Conservation (phyloP, 2,797 vertebrate genomes). For the Nasua narica region DNA sequence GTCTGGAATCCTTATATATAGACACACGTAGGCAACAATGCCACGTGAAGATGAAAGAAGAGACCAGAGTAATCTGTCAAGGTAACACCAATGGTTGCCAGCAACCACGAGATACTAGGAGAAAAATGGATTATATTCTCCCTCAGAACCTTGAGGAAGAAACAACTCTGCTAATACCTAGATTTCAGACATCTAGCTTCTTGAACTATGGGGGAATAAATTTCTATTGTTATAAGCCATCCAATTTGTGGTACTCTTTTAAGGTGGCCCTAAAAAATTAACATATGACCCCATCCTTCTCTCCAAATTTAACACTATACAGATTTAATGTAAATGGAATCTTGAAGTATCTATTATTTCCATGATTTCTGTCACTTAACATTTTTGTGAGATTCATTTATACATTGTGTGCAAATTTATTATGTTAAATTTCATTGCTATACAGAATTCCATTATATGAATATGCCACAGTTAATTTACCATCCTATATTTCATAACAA, state of each 20-base stretch:
- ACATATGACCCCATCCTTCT: background rate
- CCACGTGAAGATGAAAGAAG: background rate
- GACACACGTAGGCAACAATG: background rate
- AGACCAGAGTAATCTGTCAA: background rate
- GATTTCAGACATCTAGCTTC: background rate
- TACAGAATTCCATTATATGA: background rate
- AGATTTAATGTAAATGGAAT: background rate
- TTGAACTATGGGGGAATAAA: background rate
- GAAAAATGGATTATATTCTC: background rate
- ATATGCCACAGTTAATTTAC: background rate
- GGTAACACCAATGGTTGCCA: background rate
- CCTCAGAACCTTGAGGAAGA: background rate
- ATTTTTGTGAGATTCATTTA: background rate
- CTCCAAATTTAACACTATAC: background rate
- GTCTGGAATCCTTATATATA: background rate
- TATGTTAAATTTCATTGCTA: background rate
- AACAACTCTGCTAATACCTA: no score
- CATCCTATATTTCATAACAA: background rate
- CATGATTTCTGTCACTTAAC: background rate
- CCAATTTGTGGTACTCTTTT: background rate
- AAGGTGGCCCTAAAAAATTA: background rate
- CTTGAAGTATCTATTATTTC: background rate
- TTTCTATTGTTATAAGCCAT: background rate
- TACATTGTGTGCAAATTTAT: background rate
- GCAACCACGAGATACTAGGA: background rate